A percentile compares a stretch with the other conserved stretches of the same genome.
Evolutionary conservation across 2,797 vertebrate genomes (phyloP).

Genomic region (Syngnathus acus): DNA sequence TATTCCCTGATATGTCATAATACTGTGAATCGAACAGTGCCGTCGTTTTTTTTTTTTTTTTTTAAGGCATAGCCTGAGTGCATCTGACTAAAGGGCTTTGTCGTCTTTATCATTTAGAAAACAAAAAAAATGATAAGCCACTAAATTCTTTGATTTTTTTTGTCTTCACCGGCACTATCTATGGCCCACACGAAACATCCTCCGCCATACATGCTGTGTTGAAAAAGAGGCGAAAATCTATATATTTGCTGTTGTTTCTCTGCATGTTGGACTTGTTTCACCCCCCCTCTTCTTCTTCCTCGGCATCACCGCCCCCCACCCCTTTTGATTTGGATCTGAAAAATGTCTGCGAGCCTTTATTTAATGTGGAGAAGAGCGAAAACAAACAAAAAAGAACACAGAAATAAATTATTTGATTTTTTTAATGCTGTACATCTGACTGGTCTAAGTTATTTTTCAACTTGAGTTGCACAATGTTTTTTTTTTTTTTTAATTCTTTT

Average conservation of each 20-base stretch:
- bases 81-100: slow-evolving; percentile 51
- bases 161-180: neutral
- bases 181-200: slow-evolving; percentile 1
- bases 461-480: neutral
- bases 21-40: slow-evolving; percentile 36
- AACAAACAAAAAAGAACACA: slow-evolving; percentile 55
- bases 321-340: slow-evolving; percentile 59
- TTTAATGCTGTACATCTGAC: slow-evolving; percentile 57
- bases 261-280: slow-evolving; percentile 59
- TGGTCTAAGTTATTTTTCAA: neutral
- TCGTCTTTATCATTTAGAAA: slow-evolving; percentile 17
- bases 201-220: slow-evolving; percentile 22
- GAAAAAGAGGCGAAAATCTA: slow-evolving; percentile 7
- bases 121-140: neutral
- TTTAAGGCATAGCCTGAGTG: slow-evolving; percentile 27
- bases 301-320: slow-evolving; percentile 22
- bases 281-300: slow-evolving; percentile 32
- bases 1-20: neutral
- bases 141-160: neutral
- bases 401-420: slow-evolving; percentile 74
- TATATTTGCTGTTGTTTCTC: slow-evolving; percentile 19
- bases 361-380: slow-evolving; percentile 54
- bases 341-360: slow-evolving; percentile 68
- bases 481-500: neutral
- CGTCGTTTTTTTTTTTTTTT: neutral